These are phyloP conservation scores for Epizoanthus illoricatus DNA, from an alignment of 92 coral and sea anemone genomes.

Conservation along the genomic window DNA sequence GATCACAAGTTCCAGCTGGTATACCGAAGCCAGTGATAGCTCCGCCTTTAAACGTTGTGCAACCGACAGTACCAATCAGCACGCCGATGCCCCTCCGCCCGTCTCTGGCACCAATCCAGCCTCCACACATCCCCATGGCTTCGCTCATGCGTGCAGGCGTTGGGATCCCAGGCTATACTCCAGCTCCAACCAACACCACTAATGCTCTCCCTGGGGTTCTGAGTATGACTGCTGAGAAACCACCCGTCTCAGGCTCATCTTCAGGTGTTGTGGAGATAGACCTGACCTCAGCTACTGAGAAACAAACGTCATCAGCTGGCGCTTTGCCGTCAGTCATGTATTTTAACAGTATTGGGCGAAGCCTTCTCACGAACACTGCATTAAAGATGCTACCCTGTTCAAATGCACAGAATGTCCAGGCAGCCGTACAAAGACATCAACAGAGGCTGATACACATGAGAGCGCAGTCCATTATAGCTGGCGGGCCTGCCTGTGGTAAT, in stretches of 20 bases:
- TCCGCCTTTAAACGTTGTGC: background rate
- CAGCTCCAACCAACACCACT: constrained; percentile 26
- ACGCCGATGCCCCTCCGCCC: constrained; percentile 1
- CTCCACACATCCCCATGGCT: constrained; percentile 42
- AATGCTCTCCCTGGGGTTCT: constrained; percentile 28
- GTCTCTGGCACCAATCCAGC: background rate
- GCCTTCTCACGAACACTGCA: background rate
- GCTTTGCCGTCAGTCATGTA: constrained; percentile 5
- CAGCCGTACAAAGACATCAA: constrained; percentile 5
- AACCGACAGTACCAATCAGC: constrained; percentile 5
- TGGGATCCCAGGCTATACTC: constrained; percentile 37
- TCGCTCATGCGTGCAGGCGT: constrained; percentile 49
- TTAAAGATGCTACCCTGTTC: background rate
- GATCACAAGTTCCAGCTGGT: background rate
- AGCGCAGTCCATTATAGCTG: background rate
- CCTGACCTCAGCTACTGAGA: constrained; percentile 21
- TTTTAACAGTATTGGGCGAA: background rate
- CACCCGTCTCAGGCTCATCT: background rate
- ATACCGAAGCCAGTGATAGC: background rate
- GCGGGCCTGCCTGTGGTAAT: background rate
- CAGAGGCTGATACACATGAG: constrained; percentile 1
- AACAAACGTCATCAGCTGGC: background rate
- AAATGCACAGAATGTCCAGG: background rate
- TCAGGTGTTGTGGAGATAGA: constrained; percentile 21
- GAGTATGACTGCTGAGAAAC: constrained; percentile 16